phyloP scores from a whole-genome alignment of 2,888 invertebrate genomes.

The Andrena flavipes region DNA sequence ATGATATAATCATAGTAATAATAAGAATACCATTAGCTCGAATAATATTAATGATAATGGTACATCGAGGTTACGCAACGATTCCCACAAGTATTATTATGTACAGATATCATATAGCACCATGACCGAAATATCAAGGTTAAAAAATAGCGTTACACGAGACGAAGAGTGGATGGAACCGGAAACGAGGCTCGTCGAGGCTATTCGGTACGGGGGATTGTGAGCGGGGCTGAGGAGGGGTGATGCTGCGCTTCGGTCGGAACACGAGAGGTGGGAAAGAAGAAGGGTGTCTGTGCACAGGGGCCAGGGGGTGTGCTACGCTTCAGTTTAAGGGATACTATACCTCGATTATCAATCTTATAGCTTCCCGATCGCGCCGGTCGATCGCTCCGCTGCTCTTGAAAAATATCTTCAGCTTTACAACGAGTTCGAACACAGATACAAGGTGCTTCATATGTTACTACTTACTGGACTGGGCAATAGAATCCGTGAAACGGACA shows the following conservation, averaged over 20 bases:
- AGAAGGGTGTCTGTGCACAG: neutral
- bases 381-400: slow-evolving; percentile 22
- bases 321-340: slow-evolving; percentile 32
- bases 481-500: no score
- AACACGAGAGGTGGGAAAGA: slow-evolving; percentile 48
- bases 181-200: slow-evolving; percentile 13
- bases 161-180: slow-evolving; percentile 35
- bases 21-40: slow-evolving; percentile 44
- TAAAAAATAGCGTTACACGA: slow-evolving; percentile 55
- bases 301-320: slow-evolving; percentile 9
- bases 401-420: neutral
- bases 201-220: neutral
- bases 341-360: slow-evolving; percentile 31
- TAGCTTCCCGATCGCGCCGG: slow-evolving; percentile 25
- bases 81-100: slow-evolving; percentile 70
- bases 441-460: neutral
- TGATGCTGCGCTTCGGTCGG: slow-evolving; percentile 59
- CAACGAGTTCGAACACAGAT: neutral
- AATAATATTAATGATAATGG: slow-evolving; percentile 63
- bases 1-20: slow-evolving; percentile 50
- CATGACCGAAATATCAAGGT: slow-evolving; percentile 75
- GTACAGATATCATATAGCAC: slow-evolving; percentile 74
- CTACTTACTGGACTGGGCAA: neutral
- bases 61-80: slow-evolving; percentile 68
- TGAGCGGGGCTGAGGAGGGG: neutral